phyloP scores from a whole-genome alignment of 1,140 invertebrate species.

The Planococcus citri region DNA sequence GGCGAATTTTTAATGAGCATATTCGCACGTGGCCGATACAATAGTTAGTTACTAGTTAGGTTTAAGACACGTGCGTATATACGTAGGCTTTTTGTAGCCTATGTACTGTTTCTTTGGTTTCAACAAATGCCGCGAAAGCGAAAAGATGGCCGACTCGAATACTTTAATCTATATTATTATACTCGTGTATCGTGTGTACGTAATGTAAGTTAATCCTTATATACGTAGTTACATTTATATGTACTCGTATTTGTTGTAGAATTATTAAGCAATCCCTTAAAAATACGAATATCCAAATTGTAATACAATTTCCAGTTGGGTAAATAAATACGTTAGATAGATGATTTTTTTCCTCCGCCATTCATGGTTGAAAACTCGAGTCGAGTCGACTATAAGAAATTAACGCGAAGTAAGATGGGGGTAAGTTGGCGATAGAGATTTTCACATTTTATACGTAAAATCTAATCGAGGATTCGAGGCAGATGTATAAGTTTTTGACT shows the following conservation, averaged over 20 bases:
- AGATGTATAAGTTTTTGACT: background rate
- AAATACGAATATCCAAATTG: no score
- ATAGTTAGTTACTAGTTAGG: constrained; percentile 18
- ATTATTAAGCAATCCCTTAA: no score
- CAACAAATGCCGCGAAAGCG: background rate
- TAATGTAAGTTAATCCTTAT: no score
- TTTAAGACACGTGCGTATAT: constrained; percentile 12
- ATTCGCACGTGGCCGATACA: constrained; percentile 11
- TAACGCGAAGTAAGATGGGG: no score
- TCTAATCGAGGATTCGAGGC: no score
- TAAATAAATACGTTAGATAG: background rate
- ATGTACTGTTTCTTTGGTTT: constrained; percentile 12
- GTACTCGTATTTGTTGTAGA: no score
- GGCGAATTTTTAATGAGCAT: constrained; percentile 18
- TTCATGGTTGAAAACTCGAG: no score
- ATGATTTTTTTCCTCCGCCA: background rate
- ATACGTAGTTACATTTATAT: no score
- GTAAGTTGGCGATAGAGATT: no score
- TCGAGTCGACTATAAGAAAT: no score
- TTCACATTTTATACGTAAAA: no score
- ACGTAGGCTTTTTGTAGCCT: constrained; percentile 17
- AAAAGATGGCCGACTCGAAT: constrained; percentile 10
- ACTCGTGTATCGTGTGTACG: background rate
- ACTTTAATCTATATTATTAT: background rate
- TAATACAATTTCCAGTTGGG: background rate